Percentiles rank a stretch among this genome's conserved stretches.
Conservation (phyloP, 2,113 vertebrate genomes). For the Hippocampus guttulatus region DNA sequence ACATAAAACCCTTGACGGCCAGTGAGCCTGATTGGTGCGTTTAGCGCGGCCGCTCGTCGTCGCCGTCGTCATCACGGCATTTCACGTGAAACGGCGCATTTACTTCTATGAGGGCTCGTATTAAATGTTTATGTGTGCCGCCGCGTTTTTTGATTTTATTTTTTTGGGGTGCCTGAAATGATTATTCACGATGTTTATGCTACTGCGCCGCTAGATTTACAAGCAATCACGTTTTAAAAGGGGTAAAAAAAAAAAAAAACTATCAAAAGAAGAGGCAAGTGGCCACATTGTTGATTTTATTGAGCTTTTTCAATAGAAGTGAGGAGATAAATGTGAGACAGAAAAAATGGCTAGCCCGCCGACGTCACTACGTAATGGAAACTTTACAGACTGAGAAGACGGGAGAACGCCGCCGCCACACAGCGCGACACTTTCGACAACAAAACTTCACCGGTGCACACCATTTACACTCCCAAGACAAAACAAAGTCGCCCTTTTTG, state of each 20-base stretch:
- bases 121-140: slow-evolving; percentile 1
- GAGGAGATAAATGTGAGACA: slow-evolving; percentile 68
- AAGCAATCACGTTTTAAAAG: background rate
- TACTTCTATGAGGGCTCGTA: background rate
- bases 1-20: background rate
- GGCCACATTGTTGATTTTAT: slow-evolving; percentile 64
- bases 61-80: background rate
- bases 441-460: slow-evolving; percentile 61
- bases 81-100: background rate
- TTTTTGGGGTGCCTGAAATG: background rate
- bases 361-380: slow-evolving; percentile 61
- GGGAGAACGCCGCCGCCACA: background rate
- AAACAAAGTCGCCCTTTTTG: slow-evolving; percentile 55
- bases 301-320: slow-evolving; percentile 74
- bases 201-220: background rate
- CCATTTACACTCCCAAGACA: slow-evolving; percentile 57
- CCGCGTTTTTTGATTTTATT: background rate
- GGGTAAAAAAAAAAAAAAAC: background rate
- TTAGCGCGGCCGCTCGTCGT: background rate
- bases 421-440: slow-evolving; percentile 25
- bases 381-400: slow-evolving; percentile 61
- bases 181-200: background rate
- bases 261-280: slow-evolving; percentile 1
- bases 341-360: slow-evolving; percentile 52
- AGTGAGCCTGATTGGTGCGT: background rate